These are phyloP conservation scores for Congeria kusceri DNA, from an alignment of 2,888 invertebrate species.

Conservation along the genomic window DNA sequence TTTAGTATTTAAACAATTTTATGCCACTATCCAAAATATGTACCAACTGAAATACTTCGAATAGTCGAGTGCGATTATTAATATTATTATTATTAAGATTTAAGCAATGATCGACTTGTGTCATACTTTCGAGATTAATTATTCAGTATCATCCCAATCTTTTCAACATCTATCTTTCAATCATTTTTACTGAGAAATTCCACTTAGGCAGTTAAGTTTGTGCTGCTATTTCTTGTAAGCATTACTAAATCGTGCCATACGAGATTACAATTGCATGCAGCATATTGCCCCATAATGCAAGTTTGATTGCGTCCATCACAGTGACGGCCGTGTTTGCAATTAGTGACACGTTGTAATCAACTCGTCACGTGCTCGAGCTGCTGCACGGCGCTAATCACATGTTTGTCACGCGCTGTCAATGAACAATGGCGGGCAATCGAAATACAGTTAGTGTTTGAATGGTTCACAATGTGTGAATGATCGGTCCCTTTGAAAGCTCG, in stretches of 20 bases:
- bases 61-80: no score
- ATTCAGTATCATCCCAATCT: no score
- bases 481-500: constrained; percentile 13
- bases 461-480: constrained; percentile 43
- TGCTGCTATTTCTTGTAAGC: no score
- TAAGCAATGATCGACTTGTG: no score
- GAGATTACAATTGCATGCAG: neutral
- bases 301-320: constrained; percentile 10
- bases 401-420: constrained; percentile 25
- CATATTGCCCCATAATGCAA: neutral
- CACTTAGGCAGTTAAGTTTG: no score
- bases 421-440: constrained; percentile 17
- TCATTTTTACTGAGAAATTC: no score
- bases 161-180: no score
- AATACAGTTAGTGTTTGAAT: constrained; percentile 20
- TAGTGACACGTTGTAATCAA: constrained; percentile 27
- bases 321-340: constrained; percentile 31
- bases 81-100: no score
- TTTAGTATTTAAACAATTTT: no score
- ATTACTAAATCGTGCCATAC: constrained; percentile 41
- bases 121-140: no score
- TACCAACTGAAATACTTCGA: no score
- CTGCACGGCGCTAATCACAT: neutral
- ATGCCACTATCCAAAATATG: no score
- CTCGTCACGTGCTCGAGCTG: constrained; percentile 3